Base-by-base conservation (phyloP, 2,113 vertebrate genomes). In the Aspidoscelis tigris region DNA sequence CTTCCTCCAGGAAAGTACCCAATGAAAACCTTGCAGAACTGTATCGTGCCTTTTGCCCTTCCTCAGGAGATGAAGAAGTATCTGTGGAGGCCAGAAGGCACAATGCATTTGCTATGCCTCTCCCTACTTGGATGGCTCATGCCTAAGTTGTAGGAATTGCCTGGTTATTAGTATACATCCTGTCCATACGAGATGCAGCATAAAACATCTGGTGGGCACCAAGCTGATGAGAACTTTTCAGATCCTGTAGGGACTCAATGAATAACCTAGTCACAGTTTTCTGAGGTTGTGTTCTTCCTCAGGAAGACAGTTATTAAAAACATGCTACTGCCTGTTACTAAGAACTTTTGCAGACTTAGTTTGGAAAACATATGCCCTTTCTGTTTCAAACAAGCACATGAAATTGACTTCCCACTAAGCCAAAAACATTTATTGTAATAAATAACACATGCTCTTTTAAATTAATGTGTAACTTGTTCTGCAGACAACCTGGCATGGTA, bases 361-460 rank as follows among this genome's bases (percentile, higher is more conserved):
- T 76, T 22, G 50, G 74, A 69, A 69, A 76, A 69, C 47, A 7
- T 11, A 41, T 76, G 33, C n/a, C 22, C 66, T 55, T 20, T 65
- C 68, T 66, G 39, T 76, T 83, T 39, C n/a, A 41, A 83, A 39
- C 14, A 50, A 76, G 22, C 12, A n/a, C 21, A 66, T 68, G 73
- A 68, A 76, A 83, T 55, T 76, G 26, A 41, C 44, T 83, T 66
- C n/a, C 33, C 81, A 22, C 11, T 41, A 77, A 69, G 33, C 82
- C 69, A 50, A 61, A 61, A 74, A 26, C 14, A 26, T 76, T 41
- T 41, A 8, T 26, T 58, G 21, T 69, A 26, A 83, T 83, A 47
- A 47, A 50, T 47, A 83, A 55, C 6, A 44, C 21, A 24, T 55
- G n/a, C 58, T 61, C 58, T 58, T n/a, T 61, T 9, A 76, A 76